phyloP scores from a whole-genome alignment of 2,888 invertebrate genomes.

The Petrophora chlorosata region DNA sequence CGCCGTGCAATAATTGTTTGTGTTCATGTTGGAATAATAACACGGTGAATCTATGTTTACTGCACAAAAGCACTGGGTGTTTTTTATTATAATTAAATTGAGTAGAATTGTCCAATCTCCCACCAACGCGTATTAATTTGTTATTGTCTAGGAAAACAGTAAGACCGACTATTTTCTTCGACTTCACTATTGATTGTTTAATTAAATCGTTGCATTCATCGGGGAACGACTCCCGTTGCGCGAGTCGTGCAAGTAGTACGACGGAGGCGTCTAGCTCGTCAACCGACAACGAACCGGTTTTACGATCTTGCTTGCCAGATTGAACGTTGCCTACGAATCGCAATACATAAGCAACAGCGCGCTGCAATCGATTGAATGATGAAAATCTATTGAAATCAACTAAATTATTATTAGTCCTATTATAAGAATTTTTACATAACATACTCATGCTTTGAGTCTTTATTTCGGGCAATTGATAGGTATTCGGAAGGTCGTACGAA shows the following conservation, averaged over 20 bases:
- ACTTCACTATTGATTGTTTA: not conserved
- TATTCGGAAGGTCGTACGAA: not conserved
- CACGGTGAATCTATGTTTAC: conserved; percentile 7
- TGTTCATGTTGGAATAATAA: not conserved
- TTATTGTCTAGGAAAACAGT: conserved; percentile 16
- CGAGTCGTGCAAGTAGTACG: not conserved
- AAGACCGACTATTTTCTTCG: not conserved
- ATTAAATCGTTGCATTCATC: not conserved
- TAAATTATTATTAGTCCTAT: not conserved
- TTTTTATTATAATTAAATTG: conserved; percentile 18
- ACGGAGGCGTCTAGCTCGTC: conserved; percentile 7
- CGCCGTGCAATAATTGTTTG: conserved; percentile 2
- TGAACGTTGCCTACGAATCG: conserved; percentile 15
- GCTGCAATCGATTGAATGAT: conserved; percentile 4
- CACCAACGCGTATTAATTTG: conserved; percentile 16
- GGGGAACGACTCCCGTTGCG: not conserved
- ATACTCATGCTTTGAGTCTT: not conserved
- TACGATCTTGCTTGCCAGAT: not conserved
- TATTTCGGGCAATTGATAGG: not conserved
- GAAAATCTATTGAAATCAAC: conserved; percentile 16
- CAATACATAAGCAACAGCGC: conserved; percentile 1
- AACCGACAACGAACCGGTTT: conserved; percentile 3
- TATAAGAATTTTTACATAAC: not conserved
- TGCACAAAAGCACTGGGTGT: conserved; percentile 14
- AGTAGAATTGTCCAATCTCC: conserved; percentile 7